These are phyloP conservation scores for Thera britannica DNA, from an alignment of 2,888 invertebrate species.

Conservation along the genomic window DNA sequence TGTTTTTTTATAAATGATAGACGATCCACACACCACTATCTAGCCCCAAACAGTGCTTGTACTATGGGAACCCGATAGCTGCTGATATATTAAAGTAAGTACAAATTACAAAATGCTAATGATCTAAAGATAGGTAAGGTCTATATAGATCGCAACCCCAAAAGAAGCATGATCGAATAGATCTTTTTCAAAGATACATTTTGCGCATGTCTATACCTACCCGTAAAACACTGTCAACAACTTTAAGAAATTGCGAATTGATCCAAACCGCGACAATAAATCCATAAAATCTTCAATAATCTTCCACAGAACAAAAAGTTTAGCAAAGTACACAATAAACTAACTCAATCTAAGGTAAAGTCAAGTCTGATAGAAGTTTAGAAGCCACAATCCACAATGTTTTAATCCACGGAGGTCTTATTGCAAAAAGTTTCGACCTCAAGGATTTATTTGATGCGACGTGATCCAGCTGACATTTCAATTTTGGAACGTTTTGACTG, in stretches of 20 bases:
- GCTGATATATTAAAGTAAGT: too few relatives aligned
- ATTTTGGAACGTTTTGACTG: constrained; percentile 29
- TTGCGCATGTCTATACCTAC: too few relatives aligned
- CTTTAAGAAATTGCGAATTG: neutral
- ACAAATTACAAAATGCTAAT: too few relatives aligned
- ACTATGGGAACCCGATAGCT: too few relatives aligned
- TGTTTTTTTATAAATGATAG: too few relatives aligned
- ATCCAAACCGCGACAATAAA: neutral
- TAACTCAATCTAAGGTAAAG: constrained; percentile 47
- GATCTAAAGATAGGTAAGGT: too few relatives aligned
- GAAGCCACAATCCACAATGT: constrained; percentile 41
- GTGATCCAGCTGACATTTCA: constrained; percentile 30
- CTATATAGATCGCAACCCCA: too few relatives aligned
- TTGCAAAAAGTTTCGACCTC: constrained; percentile 45
- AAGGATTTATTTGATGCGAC: constrained; percentile 37
- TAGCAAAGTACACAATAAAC: constrained; percentile 29
- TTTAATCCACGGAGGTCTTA: constrained; percentile 48
- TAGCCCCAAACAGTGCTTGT: too few relatives aligned
- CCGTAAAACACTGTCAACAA: too few relatives aligned
- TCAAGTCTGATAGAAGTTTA: constrained; percentile 49
- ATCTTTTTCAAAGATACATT: too few relatives aligned
- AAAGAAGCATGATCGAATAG: too few relatives aligned
- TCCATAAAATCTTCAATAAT: neutral
- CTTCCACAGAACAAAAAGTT: neutral
- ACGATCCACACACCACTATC: too few relatives aligned